Evolutionary conservation across 2,888 invertebrate genomes (phyloP), one percentile per base, ranked within the genome.

Genomic region (Latheticus oryzae): DNA sequence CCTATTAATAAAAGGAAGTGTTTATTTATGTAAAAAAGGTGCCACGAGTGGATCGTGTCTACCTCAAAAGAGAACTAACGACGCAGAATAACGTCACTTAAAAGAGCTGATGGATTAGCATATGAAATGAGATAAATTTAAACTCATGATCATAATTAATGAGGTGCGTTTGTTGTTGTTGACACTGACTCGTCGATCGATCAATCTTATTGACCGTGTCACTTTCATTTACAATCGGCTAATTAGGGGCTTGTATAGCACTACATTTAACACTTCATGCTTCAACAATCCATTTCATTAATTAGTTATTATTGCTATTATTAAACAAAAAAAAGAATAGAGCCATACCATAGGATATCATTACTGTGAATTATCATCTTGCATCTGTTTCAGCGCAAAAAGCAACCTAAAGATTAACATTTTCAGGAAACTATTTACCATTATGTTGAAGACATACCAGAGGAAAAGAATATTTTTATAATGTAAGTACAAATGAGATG

Each of bases 71-170:
- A 30, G 54, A 55, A 48, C 47, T 13, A 12, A 3, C 3, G 37
- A 17, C 37, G 38, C 37, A 45, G 37, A 37, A 54, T 19, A 43
- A 54, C 45, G 28, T 21, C 13, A 8, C 17, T 3, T 8, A 3
- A 12, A 30, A 15, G 37, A 26, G 16, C 17, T 67, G 67, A 66
- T 62, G 56, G 62, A 67, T 67, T 65, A 67, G 52, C 64, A 62
- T 64, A 63, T 53, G 64, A 60, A 68, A 66, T 62, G 61, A 62
- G 65, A 70, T 68, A 65, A n/a, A 69, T 68, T 67, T 63, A 58
- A 61, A 62, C 64, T 28, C 45, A 53, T 54, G 56, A 63, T 43
- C 32, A 33, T 65, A 63, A 67, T 68, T 68, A 69, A 70, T 68
- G 68, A 60, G 52, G 37, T 42, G 48, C 24, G 60, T 60, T 58